Base-by-base conservation (phyloP, 37 sponge, comb jelly and placozoan species). In the Axinella damicornis region DNA sequence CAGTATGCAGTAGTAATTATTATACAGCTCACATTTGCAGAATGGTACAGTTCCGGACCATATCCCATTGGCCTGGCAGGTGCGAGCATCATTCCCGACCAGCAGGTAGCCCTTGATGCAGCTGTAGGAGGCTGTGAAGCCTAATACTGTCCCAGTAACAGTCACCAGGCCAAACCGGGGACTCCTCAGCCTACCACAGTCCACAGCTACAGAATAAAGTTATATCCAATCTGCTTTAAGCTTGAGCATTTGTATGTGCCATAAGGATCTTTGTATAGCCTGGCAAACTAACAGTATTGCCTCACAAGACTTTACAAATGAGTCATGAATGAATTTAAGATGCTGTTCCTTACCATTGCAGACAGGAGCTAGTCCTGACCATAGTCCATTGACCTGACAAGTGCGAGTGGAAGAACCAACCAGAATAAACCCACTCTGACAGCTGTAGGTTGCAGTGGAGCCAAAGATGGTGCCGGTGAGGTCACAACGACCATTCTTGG, bases 81-180 rank as follows among this genome's bases (percentile, higher is more conserved):
- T 25, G 24, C 76, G 31, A 53, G 25, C 19, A 18, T 22, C 55
- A 15, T 27, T 59, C 18, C 76, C 76, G n/a, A 55, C 57, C 57
- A 90, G 69, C 6, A 46, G 40, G 63, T 52, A 78, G 39, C 85
- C 90, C 21, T 55, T 30, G 46, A 79, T 54, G 69, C 90, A 92
- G 54, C 39, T 61, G 63, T 87, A 87, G 0, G 22, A 56, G 5
- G 85, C 88, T 16, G 40, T 65, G 20, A 67, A 65, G 24, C 66
- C 79, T 30, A 65, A 0, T 16, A 28, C 17, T 34, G 28, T 33
- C 46, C 46, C 46, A 12, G 46, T 46, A 9, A 46, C 46, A 9
- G 46, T 46, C 46, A 46, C 46, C 46, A 12, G 46, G 46, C 46
- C 46, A 46, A 46, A 46, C 46, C 46, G 46, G 46, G 46, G 46